phyloP scores from a whole-genome alignment of 2,888 invertebrate genomes.

The Toxonevra muliebris region DNA sequence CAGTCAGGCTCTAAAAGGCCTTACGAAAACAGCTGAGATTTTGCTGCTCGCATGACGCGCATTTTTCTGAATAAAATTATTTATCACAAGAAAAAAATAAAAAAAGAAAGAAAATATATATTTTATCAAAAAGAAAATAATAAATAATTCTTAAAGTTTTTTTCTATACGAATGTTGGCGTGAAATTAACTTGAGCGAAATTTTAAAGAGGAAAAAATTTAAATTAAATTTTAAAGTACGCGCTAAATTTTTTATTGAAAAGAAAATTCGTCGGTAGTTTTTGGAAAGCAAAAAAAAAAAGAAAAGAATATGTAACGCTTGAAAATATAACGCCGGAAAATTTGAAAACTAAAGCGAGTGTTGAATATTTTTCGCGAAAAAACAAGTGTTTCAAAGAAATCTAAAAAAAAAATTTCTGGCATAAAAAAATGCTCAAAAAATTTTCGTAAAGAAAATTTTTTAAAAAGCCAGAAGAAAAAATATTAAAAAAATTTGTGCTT shows the following conservation, averaged over 20 bases:
- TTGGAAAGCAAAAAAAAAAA: neutral
- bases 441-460: slow-evolving; percentile 15
- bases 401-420: slow-evolving; percentile 13
- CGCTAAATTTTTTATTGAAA: neutral
- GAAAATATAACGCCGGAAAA: neutral
- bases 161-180: too few species aligned
- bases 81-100: slow-evolving; percentile 16
- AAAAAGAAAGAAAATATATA: slow-evolving; percentile 20
- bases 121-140: slow-evolving; percentile 21
- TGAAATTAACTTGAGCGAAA: neutral
- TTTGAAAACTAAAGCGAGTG: neutral
- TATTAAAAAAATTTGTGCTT: slow-evolving; percentile 31
- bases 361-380: slow-evolving; percentile 38
- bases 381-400: neutral
- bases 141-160: slow-evolving; percentile 19
- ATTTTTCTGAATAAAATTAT: slow-evolving; percentile 46
- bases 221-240: neutral
- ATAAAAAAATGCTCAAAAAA: slow-evolving; percentile 13
- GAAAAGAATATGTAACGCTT: neutral
- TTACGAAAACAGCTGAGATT: slow-evolving; percentile 66
- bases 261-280: neutral
- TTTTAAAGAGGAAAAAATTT: neutral
- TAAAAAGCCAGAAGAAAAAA: slow-evolving; percentile 21
- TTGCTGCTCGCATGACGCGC: slow-evolving; percentile 64
- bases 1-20: slow-evolving; percentile 67